Conservation (phyloP, 2,113 vertebrate genomes). For the Silurus asotus region DNA sequence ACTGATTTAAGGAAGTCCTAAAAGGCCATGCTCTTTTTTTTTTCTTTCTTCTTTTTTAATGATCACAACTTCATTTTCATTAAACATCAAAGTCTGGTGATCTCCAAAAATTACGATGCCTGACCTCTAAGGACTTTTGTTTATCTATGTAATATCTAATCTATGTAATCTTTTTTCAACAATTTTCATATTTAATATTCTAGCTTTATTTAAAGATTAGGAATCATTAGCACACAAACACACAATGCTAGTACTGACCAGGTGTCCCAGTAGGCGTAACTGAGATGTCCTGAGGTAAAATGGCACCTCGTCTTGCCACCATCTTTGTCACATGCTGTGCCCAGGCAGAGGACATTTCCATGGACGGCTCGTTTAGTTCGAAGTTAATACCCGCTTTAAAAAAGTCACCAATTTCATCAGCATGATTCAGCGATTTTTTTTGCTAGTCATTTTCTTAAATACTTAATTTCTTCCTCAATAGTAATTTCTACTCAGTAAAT, state of each 20-base stretch:
- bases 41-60: too few species aligned
- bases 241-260: conserved; percentile 67
- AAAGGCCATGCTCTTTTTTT: too few species aligned
- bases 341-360: conserved; percentile 93
- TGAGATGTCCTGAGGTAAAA: conserved; percentile 93
- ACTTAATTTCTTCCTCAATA: neutral
- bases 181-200: neutral
- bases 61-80: too few species aligned
- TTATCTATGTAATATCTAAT: too few species aligned
- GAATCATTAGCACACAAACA: neutral
- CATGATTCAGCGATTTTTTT: neutral
- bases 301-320: conserved; percentile 94
- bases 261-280: conserved; percentile 90
- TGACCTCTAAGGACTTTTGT: too few species aligned
- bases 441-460: neutral
- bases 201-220: neutral
- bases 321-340: conserved; percentile 97
- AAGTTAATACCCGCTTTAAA: conserved; percentile 88
- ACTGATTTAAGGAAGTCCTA: too few species aligned
- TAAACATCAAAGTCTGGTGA: too few species aligned
- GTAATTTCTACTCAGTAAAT: neutral
- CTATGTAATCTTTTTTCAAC: neutral
- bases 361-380: conserved; percentile 90
- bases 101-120: too few species aligned
- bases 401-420: neutral